Evolutionary conservation across 2,888 invertebrate genomes (phyloP).

Genomic region (Fragum whitleyi): DNA sequence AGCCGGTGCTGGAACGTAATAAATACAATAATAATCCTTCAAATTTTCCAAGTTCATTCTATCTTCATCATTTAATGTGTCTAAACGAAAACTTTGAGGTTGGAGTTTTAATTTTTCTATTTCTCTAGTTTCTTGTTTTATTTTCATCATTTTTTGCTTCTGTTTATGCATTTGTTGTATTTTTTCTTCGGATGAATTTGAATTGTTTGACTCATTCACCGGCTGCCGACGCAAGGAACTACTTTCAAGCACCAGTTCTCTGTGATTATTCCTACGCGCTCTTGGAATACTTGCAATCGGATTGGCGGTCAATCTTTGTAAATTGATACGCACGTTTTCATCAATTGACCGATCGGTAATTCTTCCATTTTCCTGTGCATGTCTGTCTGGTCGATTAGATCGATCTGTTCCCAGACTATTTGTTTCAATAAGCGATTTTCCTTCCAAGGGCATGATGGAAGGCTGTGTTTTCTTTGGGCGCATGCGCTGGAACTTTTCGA

Average conservation of each 20-base stretch:
- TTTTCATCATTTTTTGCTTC: constrained; percentile 54
- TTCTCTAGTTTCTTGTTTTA: constrained; percentile 54
- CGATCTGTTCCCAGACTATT: constrained; percentile 41
- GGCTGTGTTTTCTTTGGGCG: constrained; percentile 71
- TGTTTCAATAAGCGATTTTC: constrained; percentile 74
- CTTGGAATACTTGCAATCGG: constrained; percentile 75
- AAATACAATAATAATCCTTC: constrained; percentile 73
- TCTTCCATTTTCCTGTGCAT: constrained; percentile 38
- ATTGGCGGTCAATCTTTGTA: constrained; percentile 66
- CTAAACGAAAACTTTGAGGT: constrained; percentile 63
- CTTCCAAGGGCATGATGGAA: constrained; percentile 72
- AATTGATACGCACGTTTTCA: constrained; percentile 71
- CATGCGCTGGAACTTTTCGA: constrained; percentile 75
- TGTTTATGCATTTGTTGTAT: constrained; percentile 59
- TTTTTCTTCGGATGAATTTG: constrained; percentile 57
- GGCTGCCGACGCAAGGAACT: constrained; percentile 57
- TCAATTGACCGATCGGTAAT: constrained; percentile 58
- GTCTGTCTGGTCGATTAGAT: constrained; percentile 11
- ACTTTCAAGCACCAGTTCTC: constrained; percentile 65
- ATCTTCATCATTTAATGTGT: constrained; percentile 65
- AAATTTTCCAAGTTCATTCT: constrained; percentile 67
- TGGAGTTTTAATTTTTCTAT: constrained; percentile 62
- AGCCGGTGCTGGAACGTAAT: constrained; percentile 68
- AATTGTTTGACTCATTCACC: constrained; percentile 50
- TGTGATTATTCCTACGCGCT: constrained; percentile 64